phyloP scores from a whole-genome alignment of 1,140 invertebrate genomes.

The Drosophila busckii region DNA sequence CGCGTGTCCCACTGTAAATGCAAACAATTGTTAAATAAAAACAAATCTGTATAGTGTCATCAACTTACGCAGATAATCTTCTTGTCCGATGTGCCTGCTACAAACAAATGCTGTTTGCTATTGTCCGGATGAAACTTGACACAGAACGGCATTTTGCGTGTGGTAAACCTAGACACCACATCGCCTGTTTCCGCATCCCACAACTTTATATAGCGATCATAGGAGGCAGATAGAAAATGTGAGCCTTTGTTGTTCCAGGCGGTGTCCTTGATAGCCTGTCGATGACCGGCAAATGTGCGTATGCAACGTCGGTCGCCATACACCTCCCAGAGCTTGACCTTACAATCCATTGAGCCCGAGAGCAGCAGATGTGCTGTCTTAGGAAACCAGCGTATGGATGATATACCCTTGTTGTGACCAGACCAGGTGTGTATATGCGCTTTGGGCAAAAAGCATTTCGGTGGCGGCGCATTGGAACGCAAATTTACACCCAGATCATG shows the following conservation, averaged over 20 bases:
- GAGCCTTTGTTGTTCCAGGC: constrained; percentile 97
- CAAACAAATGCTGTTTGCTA: constrained; percentile 98
- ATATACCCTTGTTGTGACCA: constrained; percentile 98
- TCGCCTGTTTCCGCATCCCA: constrained; percentile 99
- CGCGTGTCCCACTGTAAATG: constrained; percentile 93
- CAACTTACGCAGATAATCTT: constrained; percentile 97
- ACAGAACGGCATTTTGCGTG: constrained; percentile 97
- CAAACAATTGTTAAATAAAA: background rate
- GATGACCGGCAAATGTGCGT: constrained; percentile 97
- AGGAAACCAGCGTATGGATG: constrained; percentile 97
- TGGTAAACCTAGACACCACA: constrained; percentile 95
- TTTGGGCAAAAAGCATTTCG: constrained; percentile 98
- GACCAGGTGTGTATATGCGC: constrained; percentile 97
- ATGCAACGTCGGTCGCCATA: constrained; percentile 96
- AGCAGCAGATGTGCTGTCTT: constrained; percentile 95
- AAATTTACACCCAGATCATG: constrained; percentile 98
- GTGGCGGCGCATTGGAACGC: constrained; percentile 93
- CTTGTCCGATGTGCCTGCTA: constrained; percentile 98
- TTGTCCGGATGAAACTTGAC: constrained; percentile 98
- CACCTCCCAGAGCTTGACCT: constrained; percentile 99
- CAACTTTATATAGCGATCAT: constrained; percentile 96
- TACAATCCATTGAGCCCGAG: constrained; percentile 97
- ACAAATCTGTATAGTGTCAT: background rate
- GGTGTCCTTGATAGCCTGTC: constrained; percentile 97
- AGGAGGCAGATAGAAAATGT: constrained; percentile 95